These are phyloP conservation scores for Ceramica pisi DNA, from an alignment of 2,888 invertebrate genomes.

Conservation along the genomic window DNA sequence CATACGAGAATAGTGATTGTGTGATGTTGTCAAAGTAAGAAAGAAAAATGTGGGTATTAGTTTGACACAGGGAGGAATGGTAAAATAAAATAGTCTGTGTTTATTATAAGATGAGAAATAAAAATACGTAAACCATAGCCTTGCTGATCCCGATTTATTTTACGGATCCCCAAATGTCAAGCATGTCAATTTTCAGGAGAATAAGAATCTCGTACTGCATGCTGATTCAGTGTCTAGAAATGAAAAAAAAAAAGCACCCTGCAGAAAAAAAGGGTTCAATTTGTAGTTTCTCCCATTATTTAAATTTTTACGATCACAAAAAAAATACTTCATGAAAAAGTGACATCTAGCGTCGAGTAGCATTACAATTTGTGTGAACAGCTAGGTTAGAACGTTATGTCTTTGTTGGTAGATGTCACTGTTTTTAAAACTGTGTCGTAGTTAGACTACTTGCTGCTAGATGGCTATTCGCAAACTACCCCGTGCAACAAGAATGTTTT, in stretches of 20 bases:
- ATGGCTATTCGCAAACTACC: constrained; percentile 13
- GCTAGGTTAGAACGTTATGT: rapidly evolving
- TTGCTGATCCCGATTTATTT: background rate
- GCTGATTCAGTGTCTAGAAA: background rate
- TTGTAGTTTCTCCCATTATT: too few species aligned
- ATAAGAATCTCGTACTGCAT: background rate
- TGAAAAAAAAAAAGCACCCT: too few species aligned
- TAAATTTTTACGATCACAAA: background rate
- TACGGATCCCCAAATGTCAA: constrained; percentile 3
- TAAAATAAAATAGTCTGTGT: background rate
- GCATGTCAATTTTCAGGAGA: background rate
- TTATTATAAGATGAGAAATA: background rate
- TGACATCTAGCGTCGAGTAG: constrained; percentile 66
- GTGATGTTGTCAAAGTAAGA: constrained; percentile 42
- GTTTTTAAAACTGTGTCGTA: rapidly evolving
- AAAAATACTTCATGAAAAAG: background rate
- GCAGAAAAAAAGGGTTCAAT: background rate
- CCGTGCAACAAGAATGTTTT: too few species aligned
- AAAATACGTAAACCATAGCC: background rate
- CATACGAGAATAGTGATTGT: constrained; percentile 57
- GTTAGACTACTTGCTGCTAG: constrained; percentile 22
- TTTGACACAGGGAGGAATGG: constrained; percentile 5
- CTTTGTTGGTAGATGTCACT: constrained; percentile 18
- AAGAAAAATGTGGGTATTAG: constrained; percentile 17
- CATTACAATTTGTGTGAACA: background rate